Percentiles rank a stretch among this genome's conserved stretches.
phyloP scores from a whole-genome alignment of 2,113 vertebrate genomes.

The Climacteris rufus region DNA sequence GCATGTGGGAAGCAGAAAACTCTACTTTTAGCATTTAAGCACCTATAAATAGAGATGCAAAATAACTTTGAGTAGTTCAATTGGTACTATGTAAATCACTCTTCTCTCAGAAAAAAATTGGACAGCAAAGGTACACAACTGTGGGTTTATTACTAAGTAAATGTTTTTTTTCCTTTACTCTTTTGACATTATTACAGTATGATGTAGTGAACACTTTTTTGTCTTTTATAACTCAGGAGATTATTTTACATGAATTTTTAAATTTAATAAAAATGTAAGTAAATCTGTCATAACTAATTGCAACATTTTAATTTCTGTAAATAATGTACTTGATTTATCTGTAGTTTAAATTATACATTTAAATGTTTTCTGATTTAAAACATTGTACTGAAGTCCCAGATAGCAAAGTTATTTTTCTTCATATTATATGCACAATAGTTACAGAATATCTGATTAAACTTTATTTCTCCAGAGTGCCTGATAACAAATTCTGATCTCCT shows the following conservation, averaged over 20 bases:
- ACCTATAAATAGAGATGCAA: background rate
- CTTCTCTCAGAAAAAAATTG: background rate
- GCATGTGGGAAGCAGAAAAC: background rate
- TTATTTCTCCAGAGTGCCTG: background rate
- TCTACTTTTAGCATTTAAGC: background rate
- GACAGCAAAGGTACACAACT: background rate
- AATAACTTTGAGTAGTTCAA: background rate
- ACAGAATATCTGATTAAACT: background rate
- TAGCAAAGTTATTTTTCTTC: background rate
- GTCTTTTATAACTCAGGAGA: background rate
- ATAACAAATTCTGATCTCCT: conserved; percentile 10
- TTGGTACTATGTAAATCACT: background rate
- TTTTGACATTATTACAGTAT: background rate
- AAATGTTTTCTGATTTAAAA: background rate
- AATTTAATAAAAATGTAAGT: background rate
- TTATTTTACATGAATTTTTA: background rate
- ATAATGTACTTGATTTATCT: background rate
- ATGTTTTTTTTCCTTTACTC: background rate
- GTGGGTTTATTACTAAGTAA: background rate
- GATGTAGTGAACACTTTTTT: background rate
- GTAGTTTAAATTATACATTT: background rate
- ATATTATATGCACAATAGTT: background rate
- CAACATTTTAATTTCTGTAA: background rate
- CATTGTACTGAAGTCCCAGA: background rate
- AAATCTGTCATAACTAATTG: background rate